Conservation (phyloP, 2,888 invertebrate genomes). For the Acleris sparsana region DNA sequence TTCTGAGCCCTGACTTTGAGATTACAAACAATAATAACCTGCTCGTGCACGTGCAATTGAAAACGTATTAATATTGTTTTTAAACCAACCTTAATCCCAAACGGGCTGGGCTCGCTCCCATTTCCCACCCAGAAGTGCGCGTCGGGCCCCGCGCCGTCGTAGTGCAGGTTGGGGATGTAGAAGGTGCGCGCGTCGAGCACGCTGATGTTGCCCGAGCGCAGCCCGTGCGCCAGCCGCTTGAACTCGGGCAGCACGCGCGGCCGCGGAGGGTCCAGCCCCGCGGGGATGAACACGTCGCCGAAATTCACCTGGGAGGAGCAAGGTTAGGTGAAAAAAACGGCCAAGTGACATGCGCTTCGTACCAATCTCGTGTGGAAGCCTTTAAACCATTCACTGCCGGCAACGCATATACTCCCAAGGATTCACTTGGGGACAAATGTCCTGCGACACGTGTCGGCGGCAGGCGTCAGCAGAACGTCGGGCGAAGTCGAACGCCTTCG, state of each 20-base stretch:
- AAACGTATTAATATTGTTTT: too few species aligned
- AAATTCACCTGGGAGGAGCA: constrained; percentile 90
- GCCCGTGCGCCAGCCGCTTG: constrained; percentile 92
- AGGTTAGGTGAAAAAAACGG: neutral
- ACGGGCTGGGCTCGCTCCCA: constrained; percentile 90
- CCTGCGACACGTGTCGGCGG: too few species aligned
- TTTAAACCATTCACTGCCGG: too few species aligned
- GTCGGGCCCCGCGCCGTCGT: constrained; percentile 95
- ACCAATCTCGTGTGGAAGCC: too few species aligned
- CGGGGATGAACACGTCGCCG: constrained; percentile 92
- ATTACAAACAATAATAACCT: too few species aligned
- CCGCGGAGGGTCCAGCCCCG: constrained; percentile 90
- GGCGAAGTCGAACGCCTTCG: too few species aligned
- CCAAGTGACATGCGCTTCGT: too few species aligned
- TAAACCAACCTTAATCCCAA: constrained; percentile 88
- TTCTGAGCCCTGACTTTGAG: too few species aligned
- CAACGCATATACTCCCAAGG: too few species aligned
- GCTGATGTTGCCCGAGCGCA: constrained; percentile 95
- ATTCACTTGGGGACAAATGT: too few species aligned
- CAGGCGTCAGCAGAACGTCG: too few species aligned
- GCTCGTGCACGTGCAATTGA: too few species aligned
- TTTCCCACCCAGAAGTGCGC: constrained; percentile 98
- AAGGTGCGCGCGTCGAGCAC: constrained; percentile 96
- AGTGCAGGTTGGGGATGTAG: constrained; percentile 95
- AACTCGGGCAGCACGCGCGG: constrained; percentile 93